Percentiles rank a stretch among this genome's conserved stretches.
Conservation (phyloP, 2,113 vertebrate genomes). For the Tylochromis polylepis region DNA sequence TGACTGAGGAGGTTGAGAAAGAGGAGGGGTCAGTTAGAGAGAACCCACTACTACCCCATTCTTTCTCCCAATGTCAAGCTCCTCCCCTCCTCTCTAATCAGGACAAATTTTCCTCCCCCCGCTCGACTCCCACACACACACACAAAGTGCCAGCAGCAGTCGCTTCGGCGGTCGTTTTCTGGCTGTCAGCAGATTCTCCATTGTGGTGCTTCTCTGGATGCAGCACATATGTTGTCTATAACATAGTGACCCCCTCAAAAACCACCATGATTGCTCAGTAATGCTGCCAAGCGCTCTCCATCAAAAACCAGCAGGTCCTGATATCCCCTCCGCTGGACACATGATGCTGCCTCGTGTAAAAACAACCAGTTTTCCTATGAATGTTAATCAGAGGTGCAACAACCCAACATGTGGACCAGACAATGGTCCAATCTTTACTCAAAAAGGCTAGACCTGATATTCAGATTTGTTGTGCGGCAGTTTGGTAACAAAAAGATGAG, state of each 20-base stretch:
- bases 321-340: neutral
- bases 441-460: neutral
- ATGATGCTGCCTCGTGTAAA: neutral
- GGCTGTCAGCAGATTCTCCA: constrained; percentile 62
- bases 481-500: neutral
- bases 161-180: constrained; percentile 30
- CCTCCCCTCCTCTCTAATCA: constrained; percentile 2
- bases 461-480: neutral
- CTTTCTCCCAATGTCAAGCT: neutral
- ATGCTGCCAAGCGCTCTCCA: neutral
- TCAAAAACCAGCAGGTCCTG: neutral
- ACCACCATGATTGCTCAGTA: neutral
- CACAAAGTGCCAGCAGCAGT: constrained; percentile 47
- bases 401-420: neutral
- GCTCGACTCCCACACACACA: constrained; percentile 26
- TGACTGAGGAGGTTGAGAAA: neutral
- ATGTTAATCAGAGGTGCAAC: neutral
- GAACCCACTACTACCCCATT: neutral
- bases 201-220: constrained; percentile 42
- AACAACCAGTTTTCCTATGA: neutral
- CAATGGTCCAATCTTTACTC: neutral
- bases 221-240: constrained; percentile 39
- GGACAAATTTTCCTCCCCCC: constrained; percentile 29
- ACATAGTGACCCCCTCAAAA: neutral
- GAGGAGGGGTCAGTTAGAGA: neutral